Percentiles rank a stretch among this genome's conserved stretches.
These are phyloP conservation scores for Leptinotarsa undecemlineata DNA, from an alignment of 1,140 invertebrate genomes.

Conservation along the genomic window DNA sequence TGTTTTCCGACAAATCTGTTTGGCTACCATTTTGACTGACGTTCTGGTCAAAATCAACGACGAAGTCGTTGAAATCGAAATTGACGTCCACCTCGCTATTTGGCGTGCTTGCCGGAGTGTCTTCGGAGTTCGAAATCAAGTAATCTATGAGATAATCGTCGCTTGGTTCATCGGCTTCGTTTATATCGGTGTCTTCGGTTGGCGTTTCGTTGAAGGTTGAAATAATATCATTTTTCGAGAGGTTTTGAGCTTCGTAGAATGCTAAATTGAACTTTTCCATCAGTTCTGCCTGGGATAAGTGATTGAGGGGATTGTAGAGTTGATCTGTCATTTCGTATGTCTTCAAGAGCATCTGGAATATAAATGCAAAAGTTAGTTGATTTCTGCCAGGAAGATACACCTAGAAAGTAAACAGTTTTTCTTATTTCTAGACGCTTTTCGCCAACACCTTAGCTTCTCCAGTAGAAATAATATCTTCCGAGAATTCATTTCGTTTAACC, in stretches of 20 bases:
- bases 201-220: slow-evolving; percentile 41
- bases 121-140: slow-evolving; percentile 39
- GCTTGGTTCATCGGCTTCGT: slow-evolving; percentile 26
- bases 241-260: slow-evolving; percentile 51
- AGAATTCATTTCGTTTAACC: too few species aligned
- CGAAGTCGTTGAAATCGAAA: slow-evolving; percentile 51
- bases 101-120: slow-evolving; percentile 35
- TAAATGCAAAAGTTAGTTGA: not conserved
- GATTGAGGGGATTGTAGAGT: slow-evolving; percentile 39
- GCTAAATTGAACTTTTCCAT: slow-evolving; percentile 54
- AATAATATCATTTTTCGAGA: slow-evolving; percentile 37
- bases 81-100: slow-evolving; percentile 39
- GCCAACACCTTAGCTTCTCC: too few species aligned
- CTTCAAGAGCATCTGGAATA: slow-evolving; percentile 37
- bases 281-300: slow-evolving; percentile 48
- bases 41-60: slow-evolving; percentile 44
- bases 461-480: too few species aligned
- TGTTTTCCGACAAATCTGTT: slow-evolving; percentile 18
- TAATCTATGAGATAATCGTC: slow-evolving; percentile 48
- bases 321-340: slow-evolving; percentile 34
- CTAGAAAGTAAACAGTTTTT: too few species aligned
- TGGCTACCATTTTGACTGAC: slow-evolving; percentile 33
- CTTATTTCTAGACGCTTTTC: too few species aligned
- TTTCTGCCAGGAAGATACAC: too few species aligned
- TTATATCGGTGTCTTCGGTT: slow-evolving; percentile 21